A percentile compares a stretch with the other conserved stretches of the same genome.
These are phyloP conservation scores for Drosophila busckii DNA, from an alignment of 1,140 invertebrate species.

Conservation along the genomic window DNA sequence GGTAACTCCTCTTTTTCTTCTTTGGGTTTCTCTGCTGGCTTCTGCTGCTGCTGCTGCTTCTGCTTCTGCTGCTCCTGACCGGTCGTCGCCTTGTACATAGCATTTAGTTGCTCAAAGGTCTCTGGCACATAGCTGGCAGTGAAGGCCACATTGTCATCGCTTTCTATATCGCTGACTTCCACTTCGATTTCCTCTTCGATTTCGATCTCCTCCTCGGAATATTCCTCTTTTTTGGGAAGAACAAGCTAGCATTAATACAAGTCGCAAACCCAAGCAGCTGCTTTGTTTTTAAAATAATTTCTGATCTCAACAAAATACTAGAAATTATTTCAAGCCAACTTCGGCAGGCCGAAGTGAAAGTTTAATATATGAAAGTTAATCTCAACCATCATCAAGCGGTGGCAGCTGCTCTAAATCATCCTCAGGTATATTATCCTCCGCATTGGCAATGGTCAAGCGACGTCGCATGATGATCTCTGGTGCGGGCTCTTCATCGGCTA, in stretches of 20 bases:
- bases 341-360: constrained; percentile 44
- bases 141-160: constrained; percentile 72
- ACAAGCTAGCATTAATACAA: constrained; percentile 20
- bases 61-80: constrained; percentile 2
- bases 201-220: constrained; percentile 66
- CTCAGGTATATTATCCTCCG: constrained; percentile 65
- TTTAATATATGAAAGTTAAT: constrained; percentile 3
- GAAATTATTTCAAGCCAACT: constrained; percentile 38
- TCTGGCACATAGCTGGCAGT: constrained; percentile 77
- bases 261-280: constrained; percentile 16
- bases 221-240: constrained; percentile 48
- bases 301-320: background rate
- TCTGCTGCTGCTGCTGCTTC: background rate
- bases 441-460: constrained; percentile 66
- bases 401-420: constrained; percentile 60
- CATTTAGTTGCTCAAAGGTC: constrained; percentile 68
- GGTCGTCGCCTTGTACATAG: constrained; percentile 48
- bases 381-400: constrained; percentile 69
- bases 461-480: constrained; percentile 63
- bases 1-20: background rate
- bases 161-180: constrained; percentile 54
- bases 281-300: constrained; percentile 17
- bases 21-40: constrained; percentile 4
- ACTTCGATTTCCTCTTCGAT: constrained; percentile 79
- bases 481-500: constrained; percentile 52